Evolutionary conservation across 2,888 invertebrate species (phyloP).

Genomic region (Platycheirus rosarum): DNA sequence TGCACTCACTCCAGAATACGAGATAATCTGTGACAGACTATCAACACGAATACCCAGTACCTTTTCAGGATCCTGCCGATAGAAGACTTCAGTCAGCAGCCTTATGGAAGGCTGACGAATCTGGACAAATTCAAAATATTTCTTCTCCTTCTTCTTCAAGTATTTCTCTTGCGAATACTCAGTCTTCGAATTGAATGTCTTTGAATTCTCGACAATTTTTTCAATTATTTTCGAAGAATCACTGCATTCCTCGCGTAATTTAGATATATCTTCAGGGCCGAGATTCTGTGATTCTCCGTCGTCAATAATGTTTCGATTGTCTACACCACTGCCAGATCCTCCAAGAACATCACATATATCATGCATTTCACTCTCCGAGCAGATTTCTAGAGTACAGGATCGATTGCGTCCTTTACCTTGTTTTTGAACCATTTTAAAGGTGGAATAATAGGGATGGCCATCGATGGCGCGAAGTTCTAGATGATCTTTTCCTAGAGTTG

Average conservation of each 20-base stretch:
- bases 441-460: conserved; percentile 88
- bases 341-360: conserved; percentile 86
- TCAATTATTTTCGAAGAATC: conserved; percentile 93
- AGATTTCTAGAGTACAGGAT: conserved; percentile 84
- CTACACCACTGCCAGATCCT: conserved; percentile 87
- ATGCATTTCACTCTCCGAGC: conserved; percentile 83
- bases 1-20: conserved; percentile 90
- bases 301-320: conserved; percentile 93
- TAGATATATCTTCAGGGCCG: conserved; percentile 91
- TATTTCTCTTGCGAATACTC: conserved; percentile 97
- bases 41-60: conserved; percentile 92
- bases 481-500: conserved; percentile 88
- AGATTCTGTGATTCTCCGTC: conserved; percentile 90
- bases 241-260: conserved; percentile 88
- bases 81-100: conserved; percentile 92
- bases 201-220: conserved; percentile 94
- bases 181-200: conserved; percentile 94
- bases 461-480: conserved; percentile 87
- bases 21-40: conserved; percentile 93
- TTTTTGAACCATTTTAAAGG: conserved; percentile 89
- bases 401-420: conserved; percentile 83
- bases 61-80: conserved; percentile 89
- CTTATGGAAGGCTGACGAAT: conserved; percentile 91
- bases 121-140: conserved; percentile 93
- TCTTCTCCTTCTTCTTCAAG: conserved; percentile 96